phyloP scores from a whole-genome alignment of 2,113 vertebrate species.

The Gallinago undulata region DNA sequence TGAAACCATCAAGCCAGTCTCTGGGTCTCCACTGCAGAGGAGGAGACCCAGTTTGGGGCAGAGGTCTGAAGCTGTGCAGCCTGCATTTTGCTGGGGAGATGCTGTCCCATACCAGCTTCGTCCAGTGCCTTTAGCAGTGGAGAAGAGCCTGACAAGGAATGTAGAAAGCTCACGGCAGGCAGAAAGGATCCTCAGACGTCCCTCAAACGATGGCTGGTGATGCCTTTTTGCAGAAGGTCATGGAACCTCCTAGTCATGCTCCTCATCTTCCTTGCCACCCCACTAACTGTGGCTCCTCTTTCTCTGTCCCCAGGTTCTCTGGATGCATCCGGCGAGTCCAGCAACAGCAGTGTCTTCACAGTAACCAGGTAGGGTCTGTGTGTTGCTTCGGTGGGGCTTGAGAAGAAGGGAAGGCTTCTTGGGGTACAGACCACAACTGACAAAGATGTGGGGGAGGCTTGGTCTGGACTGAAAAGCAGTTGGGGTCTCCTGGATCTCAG shows the following conservation, averaged over 20 bases:
- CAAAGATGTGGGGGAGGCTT: neutral
- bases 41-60: neutral
- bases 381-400: neutral
- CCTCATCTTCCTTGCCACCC: neutral
- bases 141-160: neutral
- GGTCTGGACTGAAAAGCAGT: neutral
- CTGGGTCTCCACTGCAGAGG: neutral
- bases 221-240: neutral
- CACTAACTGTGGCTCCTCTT: neutral
- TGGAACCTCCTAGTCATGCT: neutral
- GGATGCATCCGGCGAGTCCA: slow-evolving; percentile 82
- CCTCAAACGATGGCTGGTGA: fast-evolving
- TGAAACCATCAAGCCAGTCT: neutral
- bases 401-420: neutral
- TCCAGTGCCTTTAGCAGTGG: neutral
- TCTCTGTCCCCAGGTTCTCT: slow-evolving; percentile 69
- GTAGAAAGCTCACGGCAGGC: neutral
- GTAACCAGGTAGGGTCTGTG: slow-evolving; percentile 70
- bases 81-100: neutral
- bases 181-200: neutral
- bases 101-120: neutral
- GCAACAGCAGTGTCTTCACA: slow-evolving; percentile 80
- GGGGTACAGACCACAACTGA: fast-evolving
- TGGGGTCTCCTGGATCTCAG: neutral
- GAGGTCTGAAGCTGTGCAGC: neutral